Percentiles rank a stretch among this genome's conserved stretches.
phyloP scores from a whole-genome alignment of 1,140 invertebrate species.

The Magallana ariakensis region DNA sequence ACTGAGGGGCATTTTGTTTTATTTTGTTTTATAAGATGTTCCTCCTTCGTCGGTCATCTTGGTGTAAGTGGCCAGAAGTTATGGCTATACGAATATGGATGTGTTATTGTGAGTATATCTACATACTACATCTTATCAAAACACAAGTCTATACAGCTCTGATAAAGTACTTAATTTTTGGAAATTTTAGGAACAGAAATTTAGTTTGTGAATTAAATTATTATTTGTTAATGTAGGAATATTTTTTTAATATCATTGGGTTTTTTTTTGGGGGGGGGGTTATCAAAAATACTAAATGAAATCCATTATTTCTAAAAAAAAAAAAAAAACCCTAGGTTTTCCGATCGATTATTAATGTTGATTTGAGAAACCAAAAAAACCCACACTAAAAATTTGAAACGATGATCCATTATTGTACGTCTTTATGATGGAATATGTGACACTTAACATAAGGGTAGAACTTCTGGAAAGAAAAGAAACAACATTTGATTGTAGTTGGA shows the following conservation, averaged over 20 bases:
- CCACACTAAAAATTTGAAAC: neutral
- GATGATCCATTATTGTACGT: neutral
- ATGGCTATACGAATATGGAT: neutral
- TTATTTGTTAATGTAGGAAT: neutral
- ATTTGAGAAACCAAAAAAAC: neutral
- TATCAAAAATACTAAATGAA: neutral
- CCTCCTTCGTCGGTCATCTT: neutral
- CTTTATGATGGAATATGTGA: neutral
- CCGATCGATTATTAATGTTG: neutral
- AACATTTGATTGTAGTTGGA: neutral
- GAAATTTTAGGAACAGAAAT: too few species aligned
- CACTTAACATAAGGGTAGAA: neutral
- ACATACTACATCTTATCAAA: too few species aligned
- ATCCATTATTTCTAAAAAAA: neutral
- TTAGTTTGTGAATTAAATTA: neutral
- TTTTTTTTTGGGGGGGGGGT: neutral
- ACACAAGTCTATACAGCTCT: neutral
- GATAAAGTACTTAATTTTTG: neutral
- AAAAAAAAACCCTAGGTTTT: too few species aligned
- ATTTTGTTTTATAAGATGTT: neutral
- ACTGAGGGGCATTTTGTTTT: neutral
- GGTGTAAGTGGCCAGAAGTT: neutral
- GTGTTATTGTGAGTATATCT: neutral
- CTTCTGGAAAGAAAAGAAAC: neutral
- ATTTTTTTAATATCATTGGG: neutral